phyloP scores from a whole-genome alignment of 2,888 invertebrate species.

The Nomada ferruginata region DNA sequence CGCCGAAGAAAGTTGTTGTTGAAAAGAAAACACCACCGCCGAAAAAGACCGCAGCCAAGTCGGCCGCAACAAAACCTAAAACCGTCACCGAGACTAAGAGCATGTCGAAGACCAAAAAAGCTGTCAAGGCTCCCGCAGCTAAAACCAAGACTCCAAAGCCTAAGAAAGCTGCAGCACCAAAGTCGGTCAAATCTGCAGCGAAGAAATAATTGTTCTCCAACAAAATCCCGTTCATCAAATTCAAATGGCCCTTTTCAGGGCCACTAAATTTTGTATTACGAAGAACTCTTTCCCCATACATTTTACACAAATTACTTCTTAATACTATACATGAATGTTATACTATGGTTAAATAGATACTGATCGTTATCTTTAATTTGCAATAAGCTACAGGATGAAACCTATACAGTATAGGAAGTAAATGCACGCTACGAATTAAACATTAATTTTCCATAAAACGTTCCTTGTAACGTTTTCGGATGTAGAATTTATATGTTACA shows the following conservation, averaged over 20 bases:
- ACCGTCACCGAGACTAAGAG: slow-evolving; percentile 51
- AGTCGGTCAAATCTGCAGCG: slow-evolving; percentile 58
- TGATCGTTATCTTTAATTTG: too few species aligned
- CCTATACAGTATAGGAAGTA: too few species aligned
- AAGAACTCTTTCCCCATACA: background rate
- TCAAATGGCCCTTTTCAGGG: slow-evolving; percentile 74
- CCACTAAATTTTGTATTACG: slow-evolving; percentile 54
- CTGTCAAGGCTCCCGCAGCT: slow-evolving; percentile 79
- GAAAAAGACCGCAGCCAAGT: slow-evolving; percentile 35
- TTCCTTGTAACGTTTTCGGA: too few species aligned
- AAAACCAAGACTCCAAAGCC: slow-evolving; percentile 65
- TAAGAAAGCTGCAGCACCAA: slow-evolving; percentile 71
- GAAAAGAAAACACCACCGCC: slow-evolving; percentile 53
- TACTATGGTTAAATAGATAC: background rate
- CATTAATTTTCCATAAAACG: too few species aligned
- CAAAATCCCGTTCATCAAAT: slow-evolving; percentile 14
- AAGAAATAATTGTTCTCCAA: slow-evolving; percentile 56
- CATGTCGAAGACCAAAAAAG: slow-evolving; percentile 79
- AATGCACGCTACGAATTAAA: too few species aligned
- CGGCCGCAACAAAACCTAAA: slow-evolving; percentile 55
- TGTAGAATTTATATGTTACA: too few species aligned
- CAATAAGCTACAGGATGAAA: too few species aligned
- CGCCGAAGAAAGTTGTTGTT: slow-evolving; percentile 60
- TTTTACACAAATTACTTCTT: background rate
- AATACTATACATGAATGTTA: background rate